phyloP scores from a whole-genome alignment of 2,797 vertebrate species.

The Pristis pectinata region DNA sequence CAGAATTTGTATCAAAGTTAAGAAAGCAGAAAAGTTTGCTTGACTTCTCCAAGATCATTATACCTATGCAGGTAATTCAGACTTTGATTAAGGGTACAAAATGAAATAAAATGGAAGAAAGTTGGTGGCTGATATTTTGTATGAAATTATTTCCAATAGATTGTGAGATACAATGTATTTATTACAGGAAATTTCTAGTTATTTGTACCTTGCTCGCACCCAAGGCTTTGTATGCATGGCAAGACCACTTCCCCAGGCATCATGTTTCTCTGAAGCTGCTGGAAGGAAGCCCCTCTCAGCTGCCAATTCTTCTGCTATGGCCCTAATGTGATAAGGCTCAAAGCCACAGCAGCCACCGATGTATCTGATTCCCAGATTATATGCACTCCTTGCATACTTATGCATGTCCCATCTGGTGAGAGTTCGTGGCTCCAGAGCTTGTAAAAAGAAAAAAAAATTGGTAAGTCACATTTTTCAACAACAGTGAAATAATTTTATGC shows the following conservation, averaged over 20 bases:
- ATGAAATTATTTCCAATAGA: background rate
- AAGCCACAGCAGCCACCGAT: conserved; percentile 91
- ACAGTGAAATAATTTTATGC: background rate
- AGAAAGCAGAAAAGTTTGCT: background rate
- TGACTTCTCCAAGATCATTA: background rate
- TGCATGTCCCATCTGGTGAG: conserved; percentile 85
- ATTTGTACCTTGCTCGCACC: conserved; percentile 80
- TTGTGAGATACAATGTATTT: background rate
- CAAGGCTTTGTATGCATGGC: conserved; percentile 91
- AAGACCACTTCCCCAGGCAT: conserved; percentile 72
- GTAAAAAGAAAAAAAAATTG: conserved; percentile 40
- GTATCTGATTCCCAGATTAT: conserved; percentile 71
- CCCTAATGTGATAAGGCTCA: conserved; percentile 83
- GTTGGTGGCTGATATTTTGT: background rate
- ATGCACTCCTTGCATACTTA: conserved; percentile 80
- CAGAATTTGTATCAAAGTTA: background rate
- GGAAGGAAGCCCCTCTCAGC: conserved; percentile 73
- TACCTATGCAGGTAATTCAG: background rate
- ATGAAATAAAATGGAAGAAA: background rate
- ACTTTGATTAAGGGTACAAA: background rate
- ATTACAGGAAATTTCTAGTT: background rate
- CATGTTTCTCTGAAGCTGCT: conserved; percentile 79
- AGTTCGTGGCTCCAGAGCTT: conserved; percentile 82
- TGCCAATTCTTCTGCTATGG: conserved; percentile 78
- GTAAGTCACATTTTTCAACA: background rate